Base-by-base conservation (phyloP, 2,113 vertebrate species). In the Myotis davidii region DNA sequence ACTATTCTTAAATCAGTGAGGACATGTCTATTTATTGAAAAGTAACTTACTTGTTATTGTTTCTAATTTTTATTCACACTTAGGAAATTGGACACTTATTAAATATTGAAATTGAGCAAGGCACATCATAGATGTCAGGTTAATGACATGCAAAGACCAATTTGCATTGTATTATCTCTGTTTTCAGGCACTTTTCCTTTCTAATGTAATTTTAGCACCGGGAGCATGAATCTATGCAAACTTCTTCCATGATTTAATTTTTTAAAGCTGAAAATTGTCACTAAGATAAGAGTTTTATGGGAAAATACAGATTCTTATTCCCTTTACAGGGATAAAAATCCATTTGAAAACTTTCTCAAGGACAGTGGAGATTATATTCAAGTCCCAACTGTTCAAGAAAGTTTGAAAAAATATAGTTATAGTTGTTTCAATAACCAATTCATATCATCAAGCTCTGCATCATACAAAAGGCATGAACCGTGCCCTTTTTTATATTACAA, bases 1-100 rank as follows among this genome's bases (percentile, higher is more conserved):
- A 97, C 72, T 97, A 85, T 82, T 97, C 96, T 98, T 98, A 97
- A 98, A 97, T 97, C 96, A 97, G 97, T 56, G 10, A 97, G 92
- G 81, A 96, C 67, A 92, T 97, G 97, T 96, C 89, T 97, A 92
- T 96, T 97, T 98, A 95, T 96, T 96, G 90, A 72, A 97, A 98
- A 98, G 94, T 86, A 98, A 91, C 85, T 97, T 96, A 92, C 82
- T 97, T 39, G 90, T 84, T 98, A 88, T 95, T 97, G 78, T 96
- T 97, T 97, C 92, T 95, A 82, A 88, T 93, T 98, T 97, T 98
- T 97, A 96, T 96, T 96, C 88, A 96, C 96, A 85, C 70, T 97
- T 98, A 94, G 97, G 74, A 94, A 96, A 96, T 37, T 94, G 88
- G 84, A 96, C 39, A 65, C 12, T 88, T 95, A 94, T 42, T 97